Evolutionary conservation across 2,797 vertebrate genomes (phyloP).

Genomic region (Macropodus opercularis): DNA sequence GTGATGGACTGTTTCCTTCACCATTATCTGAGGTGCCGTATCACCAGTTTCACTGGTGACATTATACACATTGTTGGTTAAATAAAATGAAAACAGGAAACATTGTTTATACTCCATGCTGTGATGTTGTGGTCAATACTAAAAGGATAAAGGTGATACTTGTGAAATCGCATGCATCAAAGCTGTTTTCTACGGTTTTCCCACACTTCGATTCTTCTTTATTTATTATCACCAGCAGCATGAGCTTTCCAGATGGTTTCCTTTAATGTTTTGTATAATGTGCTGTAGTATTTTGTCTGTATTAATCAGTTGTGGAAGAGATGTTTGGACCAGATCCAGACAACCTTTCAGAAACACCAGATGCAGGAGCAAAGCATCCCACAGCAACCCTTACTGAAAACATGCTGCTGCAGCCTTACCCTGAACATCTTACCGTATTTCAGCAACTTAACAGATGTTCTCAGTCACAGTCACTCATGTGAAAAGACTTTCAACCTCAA

Average conservation of each 20-base stretch:
- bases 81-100: slow-evolving; percentile 9
- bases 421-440: neutral
- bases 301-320: neutral
- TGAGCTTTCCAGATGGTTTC: neutral
- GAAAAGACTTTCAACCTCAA: neutral
- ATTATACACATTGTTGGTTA: slow-evolving; percentile 11
- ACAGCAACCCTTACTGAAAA: neutral
- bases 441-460: neutral
- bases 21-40: slow-evolving; percentile 37
- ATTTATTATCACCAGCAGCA: neutral
- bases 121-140: neutral
- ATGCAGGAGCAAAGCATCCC: neutral
- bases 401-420: neutral
- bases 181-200: neutral
- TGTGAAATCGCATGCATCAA: neutral
- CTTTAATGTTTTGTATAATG: neutral
- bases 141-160: neutral
- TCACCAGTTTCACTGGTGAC: slow-evolving; percentile 8
- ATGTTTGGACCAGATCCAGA: neutral
- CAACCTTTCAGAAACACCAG: neutral
- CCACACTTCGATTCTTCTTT: neutral
- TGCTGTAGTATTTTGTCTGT: neutral
- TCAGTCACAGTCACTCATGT: neutral
- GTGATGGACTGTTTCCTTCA: slow-evolving; percentile 42
- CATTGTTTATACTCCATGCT: neutral